A percentile compares a stretch with the other conserved stretches of the same genome.
These are phyloP conservation scores for Papilio aristodemus DNA, from an alignment of 1,140 invertebrate species.

Conservation along the genomic window DNA sequence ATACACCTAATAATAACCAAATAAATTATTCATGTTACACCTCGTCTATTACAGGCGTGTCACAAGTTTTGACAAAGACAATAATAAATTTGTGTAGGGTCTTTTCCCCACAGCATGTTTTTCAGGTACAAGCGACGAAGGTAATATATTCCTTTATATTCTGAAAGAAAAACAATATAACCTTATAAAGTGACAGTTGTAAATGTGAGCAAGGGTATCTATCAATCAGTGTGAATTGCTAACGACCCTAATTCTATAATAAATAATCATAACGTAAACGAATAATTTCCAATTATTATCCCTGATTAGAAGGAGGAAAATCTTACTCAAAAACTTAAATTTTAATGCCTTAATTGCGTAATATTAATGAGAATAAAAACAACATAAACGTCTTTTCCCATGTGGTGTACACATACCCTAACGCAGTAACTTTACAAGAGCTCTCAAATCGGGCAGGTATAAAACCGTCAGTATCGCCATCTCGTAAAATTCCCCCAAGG, in stretches of 20 bases:
- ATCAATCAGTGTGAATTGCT: not conserved
- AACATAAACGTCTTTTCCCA: not conserved
- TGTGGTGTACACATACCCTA: constrained; percentile 24
- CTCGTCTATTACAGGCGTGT: constrained; percentile 45
- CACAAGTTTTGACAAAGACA: constrained; percentile 54
- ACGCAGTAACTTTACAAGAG: constrained; percentile 45
- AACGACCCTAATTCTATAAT: not conserved
- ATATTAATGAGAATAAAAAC: not conserved
- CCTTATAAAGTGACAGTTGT: constrained; percentile 34
- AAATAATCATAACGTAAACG: no score
- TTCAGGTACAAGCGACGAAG: not conserved
- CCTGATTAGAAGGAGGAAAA: no score
- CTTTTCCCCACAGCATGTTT: not conserved
- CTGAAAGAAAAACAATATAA: not conserved
- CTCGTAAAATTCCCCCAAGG: constrained; percentile 61
- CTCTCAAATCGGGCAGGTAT: constrained; percentile 49
- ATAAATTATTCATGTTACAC: constrained; percentile 64
- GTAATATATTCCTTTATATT: not conserved
- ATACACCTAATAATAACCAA: constrained; percentile 56
- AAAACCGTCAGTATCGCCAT: constrained; percentile 60
- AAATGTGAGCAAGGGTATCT: constrained; percentile 29
- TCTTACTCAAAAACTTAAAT: no score
- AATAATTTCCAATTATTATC: no score
- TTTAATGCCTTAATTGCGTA: not conserved
- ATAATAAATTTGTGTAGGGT: constrained; percentile 42